A percentile compares a stretch with the other conserved stretches of the same genome.
These are phyloP conservation scores for Dugesia japonica DNA, from an alignment of 2,888 invertebrate genomes.

Conservation along the genomic window DNA sequence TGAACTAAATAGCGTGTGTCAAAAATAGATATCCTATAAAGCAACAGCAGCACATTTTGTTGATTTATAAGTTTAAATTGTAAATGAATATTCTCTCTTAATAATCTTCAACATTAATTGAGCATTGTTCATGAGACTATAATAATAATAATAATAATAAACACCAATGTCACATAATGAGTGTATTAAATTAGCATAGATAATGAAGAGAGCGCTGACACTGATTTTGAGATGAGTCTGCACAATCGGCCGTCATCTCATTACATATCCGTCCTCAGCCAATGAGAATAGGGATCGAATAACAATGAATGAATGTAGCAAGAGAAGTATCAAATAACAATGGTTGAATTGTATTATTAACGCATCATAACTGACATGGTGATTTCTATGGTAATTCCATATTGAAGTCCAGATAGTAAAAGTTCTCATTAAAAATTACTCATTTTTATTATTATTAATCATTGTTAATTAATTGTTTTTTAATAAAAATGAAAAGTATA, in stretches of 20 bases:
- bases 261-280: constrained; percentile 3
- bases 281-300: constrained; percentile 20
- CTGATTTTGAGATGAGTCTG: constrained; percentile 5
- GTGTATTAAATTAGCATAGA: constrained; percentile 8
- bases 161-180: neutral
- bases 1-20: constrained; percentile 8
- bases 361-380: constrained; percentile 11
- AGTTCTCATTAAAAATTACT: too few relatives aligned
- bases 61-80: too few relatives aligned
- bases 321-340: neutral
- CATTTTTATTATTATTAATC: too few relatives aligned
- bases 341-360: neutral
- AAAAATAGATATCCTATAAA: constrained; percentile 1
- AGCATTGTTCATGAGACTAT: too few relatives aligned
- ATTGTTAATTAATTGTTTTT: too few relatives aligned
- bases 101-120: too few relatives aligned
- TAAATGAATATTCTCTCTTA: too few relatives aligned
- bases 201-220: constrained; percentile 14
- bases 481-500: too few relatives aligned
- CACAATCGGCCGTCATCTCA: neutral
- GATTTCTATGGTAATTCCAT: neutral
- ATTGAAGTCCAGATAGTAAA: neutral
- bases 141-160: too few relatives aligned
- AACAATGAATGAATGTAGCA: neutral
- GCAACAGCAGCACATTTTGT: neutral